phyloP scores from a whole-genome alignment of 2,113 vertebrate species.

The Murina feae region DNA sequence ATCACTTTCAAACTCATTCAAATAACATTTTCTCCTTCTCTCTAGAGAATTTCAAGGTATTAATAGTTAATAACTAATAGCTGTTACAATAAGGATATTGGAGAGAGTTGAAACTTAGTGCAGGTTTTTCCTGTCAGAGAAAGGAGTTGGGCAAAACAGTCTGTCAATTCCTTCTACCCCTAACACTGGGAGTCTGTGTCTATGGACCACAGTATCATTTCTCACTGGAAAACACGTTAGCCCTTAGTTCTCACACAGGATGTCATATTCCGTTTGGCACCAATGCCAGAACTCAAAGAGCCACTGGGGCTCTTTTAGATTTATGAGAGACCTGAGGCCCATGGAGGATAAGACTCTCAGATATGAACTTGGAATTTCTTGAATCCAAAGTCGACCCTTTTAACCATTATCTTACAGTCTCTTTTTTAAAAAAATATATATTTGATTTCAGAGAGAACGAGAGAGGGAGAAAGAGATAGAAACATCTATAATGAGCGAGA shows the following conservation, averaged over 20 bases:
- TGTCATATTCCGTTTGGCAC: not conserved
- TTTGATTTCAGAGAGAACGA: too few species aligned
- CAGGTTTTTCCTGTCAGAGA: not conserved
- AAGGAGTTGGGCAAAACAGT: not conserved
- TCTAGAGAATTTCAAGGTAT: not conserved
- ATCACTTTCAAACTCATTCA: not conserved
- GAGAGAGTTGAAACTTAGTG: not conserved
- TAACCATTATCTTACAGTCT: not conserved
- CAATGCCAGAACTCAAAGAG: not conserved
- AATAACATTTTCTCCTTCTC: not conserved
- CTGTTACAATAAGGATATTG: not conserved
- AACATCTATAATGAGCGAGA: too few species aligned
- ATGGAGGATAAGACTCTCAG: not conserved
- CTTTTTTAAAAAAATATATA: too few species aligned
- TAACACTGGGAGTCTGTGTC: not conserved
- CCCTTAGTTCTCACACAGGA: not conserved
- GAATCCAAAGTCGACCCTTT: not conserved
- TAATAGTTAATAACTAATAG: constrained; percentile 7
- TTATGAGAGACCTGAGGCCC: not conserved
- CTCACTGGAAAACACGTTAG: not conserved
- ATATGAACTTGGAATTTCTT: not conserved
- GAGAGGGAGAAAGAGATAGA: too few species aligned
- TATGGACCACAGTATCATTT: not conserved
- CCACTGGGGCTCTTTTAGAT: not conserved
- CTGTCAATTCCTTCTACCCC: not conserved